phyloP scores from a whole-genome alignment of 2,888 invertebrate genomes.

The Oxycera nigricornis region DNA sequence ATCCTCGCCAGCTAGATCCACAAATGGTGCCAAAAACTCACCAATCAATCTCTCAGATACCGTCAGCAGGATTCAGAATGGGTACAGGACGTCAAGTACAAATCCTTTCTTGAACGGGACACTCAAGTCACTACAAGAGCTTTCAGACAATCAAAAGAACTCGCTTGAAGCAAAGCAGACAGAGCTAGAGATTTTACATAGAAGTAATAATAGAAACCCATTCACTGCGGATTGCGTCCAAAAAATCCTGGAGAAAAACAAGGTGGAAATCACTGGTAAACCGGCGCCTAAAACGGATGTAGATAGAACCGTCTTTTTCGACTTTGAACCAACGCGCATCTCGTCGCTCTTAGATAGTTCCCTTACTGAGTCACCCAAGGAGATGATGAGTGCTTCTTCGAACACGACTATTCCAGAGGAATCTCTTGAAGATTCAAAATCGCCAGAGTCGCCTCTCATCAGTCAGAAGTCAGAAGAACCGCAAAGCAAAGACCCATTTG shows the following conservation, averaged over 20 bases:
- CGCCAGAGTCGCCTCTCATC: neutral
- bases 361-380: conserved; percentile 33
- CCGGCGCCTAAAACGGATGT: conserved; percentile 45
- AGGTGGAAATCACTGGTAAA: neutral
- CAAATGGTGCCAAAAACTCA: conserved; percentile 39
- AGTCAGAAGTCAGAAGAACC: conserved; percentile 46
- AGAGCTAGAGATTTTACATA: conserved; percentile 14
- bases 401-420: neutral
- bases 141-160: conserved; percentile 40
- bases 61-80: conserved; percentile 45
- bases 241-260: neutral
- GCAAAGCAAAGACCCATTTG: conserved; percentile 44
- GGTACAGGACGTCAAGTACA: conserved; percentile 45
- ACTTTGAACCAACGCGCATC: conserved; percentile 47
- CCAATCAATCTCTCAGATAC: conserved; percentile 48
- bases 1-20: conserved; percentile 44
- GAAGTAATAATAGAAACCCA: conserved; percentile 42
- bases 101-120: conserved; percentile 51
- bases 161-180: neutral
- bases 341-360: conserved; percentile 42
- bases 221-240: conserved; percentile 43
- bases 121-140: conserved; percentile 39
- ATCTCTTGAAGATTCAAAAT: neutral
- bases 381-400: neutral
- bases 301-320: conserved; percentile 45